Evolutionary conservation across 2,888 invertebrate genomes (phyloP).

Genomic region (Dione vanillae): DNA sequence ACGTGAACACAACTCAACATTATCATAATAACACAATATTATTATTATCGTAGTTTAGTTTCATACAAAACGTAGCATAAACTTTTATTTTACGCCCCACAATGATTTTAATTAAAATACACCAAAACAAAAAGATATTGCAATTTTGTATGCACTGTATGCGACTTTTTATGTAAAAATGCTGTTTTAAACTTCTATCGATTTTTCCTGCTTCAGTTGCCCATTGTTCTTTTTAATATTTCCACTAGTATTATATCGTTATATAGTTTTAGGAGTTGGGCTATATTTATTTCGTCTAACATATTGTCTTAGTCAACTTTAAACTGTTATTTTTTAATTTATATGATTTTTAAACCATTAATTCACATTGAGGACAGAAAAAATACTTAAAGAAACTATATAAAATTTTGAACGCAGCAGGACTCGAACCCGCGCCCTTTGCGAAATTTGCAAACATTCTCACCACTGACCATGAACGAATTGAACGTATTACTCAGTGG

Average conservation of each 20-base stretch:
- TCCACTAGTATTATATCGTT: neutral
- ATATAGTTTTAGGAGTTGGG: neutral
- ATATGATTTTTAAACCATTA: too few relatives aligned
- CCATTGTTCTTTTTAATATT: slow-evolving; percentile 17
- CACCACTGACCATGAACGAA: too few relatives aligned
- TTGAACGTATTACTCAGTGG: too few relatives aligned
- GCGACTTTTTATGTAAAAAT: slow-evolving; percentile 28
- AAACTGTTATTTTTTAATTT: neutral
- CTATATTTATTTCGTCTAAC: neutral
- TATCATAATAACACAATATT: too few relatives aligned
- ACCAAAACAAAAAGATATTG: slow-evolving; percentile 29
- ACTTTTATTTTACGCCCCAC: neutral
- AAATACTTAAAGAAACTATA: too few relatives aligned
- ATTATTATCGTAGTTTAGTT: neutral
- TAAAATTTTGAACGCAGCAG: too few relatives aligned
- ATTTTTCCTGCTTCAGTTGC: slow-evolving; percentile 15
- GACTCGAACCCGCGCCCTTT: too few relatives aligned
- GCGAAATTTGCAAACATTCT: too few relatives aligned
- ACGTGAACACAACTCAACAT: neutral
- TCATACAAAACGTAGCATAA: slow-evolving; percentile 8
- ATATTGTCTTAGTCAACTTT: neutral
- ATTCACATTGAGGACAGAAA: too few relatives aligned
- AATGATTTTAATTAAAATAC: slow-evolving; percentile 37
- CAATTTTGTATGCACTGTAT: slow-evolving; percentile 24
- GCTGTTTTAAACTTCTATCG: slow-evolving; percentile 19